Conservation (phyloP, 1,140 invertebrate genomes). For the Drosophila ogumai region DNA sequence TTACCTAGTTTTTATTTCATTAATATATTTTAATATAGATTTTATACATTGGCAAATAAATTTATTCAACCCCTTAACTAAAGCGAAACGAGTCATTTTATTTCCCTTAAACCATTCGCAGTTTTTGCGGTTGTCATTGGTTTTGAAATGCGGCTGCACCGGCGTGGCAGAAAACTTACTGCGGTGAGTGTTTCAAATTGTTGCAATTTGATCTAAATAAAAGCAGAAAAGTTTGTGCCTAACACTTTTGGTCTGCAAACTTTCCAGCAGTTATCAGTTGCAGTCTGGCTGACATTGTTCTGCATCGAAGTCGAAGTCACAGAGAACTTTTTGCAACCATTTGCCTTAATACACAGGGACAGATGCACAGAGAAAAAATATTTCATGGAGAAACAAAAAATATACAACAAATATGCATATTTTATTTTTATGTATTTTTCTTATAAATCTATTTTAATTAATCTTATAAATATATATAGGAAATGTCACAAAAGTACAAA, state of each 20-base stretch:
- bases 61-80: not conserved
- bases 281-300: slow-evolving; percentile 33
- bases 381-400: not conserved
- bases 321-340: slow-evolving; percentile 37
- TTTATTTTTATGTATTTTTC: not conserved
- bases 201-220: slow-evolving; percentile 51
- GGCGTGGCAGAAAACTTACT: slow-evolving; percentile 34
- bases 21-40: no score
- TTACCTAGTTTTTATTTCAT: no score
- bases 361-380: slow-evolving; percentile 21
- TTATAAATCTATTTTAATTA: not conserved
- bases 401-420: not conserved
- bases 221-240: slow-evolving; percentile 53
- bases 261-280: slow-evolving; percentile 54
- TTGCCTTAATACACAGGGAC: slow-evolving; percentile 54
- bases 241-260: slow-evolving; percentile 42
- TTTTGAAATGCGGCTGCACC: slow-evolving; percentile 1
- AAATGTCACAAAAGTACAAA: no score
- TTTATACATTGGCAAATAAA: not conserved
- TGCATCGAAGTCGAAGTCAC: slow-evolving; percentile 31
- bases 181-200: slow-evolving; percentile 55
- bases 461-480: no score
- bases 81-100: not conserved
- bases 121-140: slow-evolving; percentile 5
- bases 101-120: slow-evolving; percentile 10